A percentile compares a stretch with the other conserved stretches of the same genome.
These are phyloP conservation scores for honey bee (Apis mellifera) DNA, from an alignment of 1,140 invertebrate species.

Conservation along the genomic window DNA sequence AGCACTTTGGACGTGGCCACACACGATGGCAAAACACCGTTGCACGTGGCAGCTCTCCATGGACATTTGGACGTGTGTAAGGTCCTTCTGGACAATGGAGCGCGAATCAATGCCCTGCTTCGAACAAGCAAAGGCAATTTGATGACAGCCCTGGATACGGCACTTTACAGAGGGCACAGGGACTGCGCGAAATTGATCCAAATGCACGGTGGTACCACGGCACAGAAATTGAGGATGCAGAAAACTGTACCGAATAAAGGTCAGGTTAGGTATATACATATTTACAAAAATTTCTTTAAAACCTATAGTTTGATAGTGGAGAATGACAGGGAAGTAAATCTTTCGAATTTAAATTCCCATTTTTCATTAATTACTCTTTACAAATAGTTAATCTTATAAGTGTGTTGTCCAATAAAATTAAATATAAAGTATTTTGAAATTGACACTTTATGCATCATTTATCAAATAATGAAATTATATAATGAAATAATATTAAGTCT, in stretches of 20 bases:
- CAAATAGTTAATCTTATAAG: too few relatives aligned
- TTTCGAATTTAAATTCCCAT: too few relatives aligned
- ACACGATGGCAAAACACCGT: conserved; percentile 94
- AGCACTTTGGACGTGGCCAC: conserved; percentile 94
- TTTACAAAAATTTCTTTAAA: background rate
- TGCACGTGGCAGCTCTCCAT: conserved; percentile 97
- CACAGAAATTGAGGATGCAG: conserved; percentile 71
- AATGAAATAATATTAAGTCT: too few relatives aligned
- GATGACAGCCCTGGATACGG: conserved; percentile 95
- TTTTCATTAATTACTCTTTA: too few relatives aligned
- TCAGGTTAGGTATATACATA: conserved; percentile 51
- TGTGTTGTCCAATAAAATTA: too few relatives aligned
- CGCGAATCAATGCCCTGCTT: conserved; percentile 91
- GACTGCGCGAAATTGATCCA: conserved; percentile 96
- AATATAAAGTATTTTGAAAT: too few relatives aligned
- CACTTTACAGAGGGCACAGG: conserved; percentile 90
- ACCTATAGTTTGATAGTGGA: background rate
- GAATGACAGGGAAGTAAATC: too few relatives aligned
- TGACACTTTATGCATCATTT: too few relatives aligned
- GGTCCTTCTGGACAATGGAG: conserved; percentile 90
- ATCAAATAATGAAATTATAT: too few relatives aligned
- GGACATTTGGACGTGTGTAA: conserved; percentile 98
- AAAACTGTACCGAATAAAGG: conserved; percentile 72
- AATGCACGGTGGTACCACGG: conserved; percentile 89
- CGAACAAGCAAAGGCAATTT: conserved; percentile 90